Percentiles rank a stretch among this genome's conserved stretches.
Conservation (phyloP, 2,797 vertebrate species). For the Bufotes viridis region DNA sequence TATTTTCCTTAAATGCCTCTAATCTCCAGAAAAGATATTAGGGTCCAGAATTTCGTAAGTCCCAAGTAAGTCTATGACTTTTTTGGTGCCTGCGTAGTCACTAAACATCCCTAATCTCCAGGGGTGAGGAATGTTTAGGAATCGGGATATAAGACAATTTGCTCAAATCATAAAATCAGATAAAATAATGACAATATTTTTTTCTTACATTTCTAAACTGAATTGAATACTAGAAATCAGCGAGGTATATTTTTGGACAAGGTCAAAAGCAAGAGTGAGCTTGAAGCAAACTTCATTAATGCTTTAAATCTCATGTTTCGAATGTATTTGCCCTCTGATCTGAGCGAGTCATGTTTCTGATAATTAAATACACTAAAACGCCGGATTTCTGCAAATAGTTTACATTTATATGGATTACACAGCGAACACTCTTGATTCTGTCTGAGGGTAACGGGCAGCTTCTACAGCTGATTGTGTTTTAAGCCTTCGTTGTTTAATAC, state of each 20-base stretch:
- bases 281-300: background rate
- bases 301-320: constrained; percentile 13
- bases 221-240: background rate
- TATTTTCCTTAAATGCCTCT: background rate
- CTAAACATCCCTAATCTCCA: background rate
- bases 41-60: background rate
- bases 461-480: constrained; percentile 45
- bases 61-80: background rate
- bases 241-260: background rate
- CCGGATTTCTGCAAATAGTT: constrained; percentile 56
- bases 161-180: too few relatives aligned
- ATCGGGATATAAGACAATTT: too few relatives aligned
- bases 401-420: constrained; percentile 49
- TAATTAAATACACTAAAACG: constrained; percentile 54
- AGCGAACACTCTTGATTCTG: constrained; percentile 14
- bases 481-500: constrained; percentile 53
- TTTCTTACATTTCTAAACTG: background rate
- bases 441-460: constrained; percentile 17
- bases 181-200: background rate
- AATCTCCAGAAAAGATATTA: background rate
- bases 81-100: too few relatives aligned
- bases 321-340: constrained; percentile 38
- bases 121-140: background rate
- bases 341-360: constrained; percentile 41
- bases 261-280: background rate